Conservation (phyloP, 2,113 vertebrate genomes). For the Oplegnathus fasciatus region DNA sequence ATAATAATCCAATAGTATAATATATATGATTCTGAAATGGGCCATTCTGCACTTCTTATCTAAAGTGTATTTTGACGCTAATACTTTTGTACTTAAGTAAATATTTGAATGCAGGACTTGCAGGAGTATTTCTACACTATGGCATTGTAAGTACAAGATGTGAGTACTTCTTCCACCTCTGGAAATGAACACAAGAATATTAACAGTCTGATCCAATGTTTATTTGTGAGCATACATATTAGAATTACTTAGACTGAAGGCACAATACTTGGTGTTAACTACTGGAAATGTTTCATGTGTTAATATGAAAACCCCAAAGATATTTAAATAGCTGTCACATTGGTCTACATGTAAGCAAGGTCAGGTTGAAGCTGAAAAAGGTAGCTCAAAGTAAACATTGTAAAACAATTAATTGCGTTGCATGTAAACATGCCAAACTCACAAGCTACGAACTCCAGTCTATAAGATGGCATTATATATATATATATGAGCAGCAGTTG, state of each 20-base stretch:
- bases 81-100: too few species aligned
- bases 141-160: too few species aligned
- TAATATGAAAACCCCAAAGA: constrained; percentile 22
- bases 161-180: too few species aligned
- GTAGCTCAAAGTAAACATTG: constrained; percentile 46
- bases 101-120: too few species aligned
- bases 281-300: neutral
- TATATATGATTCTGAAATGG: too few species aligned
- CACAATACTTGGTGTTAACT: constrained; percentile 50
- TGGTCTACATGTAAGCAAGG: neutral
- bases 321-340: constrained; percentile 13
- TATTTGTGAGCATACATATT: constrained; percentile 56
- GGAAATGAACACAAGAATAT: constrained; percentile 1
- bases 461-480: neutral
- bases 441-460: constrained; percentile 24
- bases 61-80: too few species aligned
- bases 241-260: constrained; percentile 56
- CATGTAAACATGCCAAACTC: constrained; percentile 58
- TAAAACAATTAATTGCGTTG: constrained; percentile 24
- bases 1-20: too few species aligned
- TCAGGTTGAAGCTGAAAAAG: constrained; percentile 1
- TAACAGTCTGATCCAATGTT: constrained; percentile 59
- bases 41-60: too few species aligned
- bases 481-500: constrained; percentile 52
- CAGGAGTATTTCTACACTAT: too few species aligned